Conservation (phyloP, 2,888 invertebrate species). For the Podotricha telesiphe region DNA sequence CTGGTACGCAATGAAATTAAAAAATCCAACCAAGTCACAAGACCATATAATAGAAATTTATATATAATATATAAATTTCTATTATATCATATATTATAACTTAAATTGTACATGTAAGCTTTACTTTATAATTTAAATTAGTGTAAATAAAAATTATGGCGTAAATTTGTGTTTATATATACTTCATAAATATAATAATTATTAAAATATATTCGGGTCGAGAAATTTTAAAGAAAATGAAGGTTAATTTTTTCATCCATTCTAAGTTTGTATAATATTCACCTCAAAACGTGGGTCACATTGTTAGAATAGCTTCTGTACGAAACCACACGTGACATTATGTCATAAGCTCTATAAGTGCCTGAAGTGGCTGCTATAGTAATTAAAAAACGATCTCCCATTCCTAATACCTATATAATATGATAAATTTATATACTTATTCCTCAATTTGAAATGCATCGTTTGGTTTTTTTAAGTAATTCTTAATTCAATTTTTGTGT, state of each 20-base stretch:
- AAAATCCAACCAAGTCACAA: no score
- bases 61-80: no score
- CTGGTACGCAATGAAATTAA: neutral
- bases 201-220: neutral
- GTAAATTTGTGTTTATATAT: no score
- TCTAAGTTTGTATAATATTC: conserved; percentile 4
- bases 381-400: neutral
- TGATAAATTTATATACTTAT: neutral
- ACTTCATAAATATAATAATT: neutral
- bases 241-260: conserved; percentile 5
- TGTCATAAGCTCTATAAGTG: conserved; percentile 3
- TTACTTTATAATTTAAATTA: no score
- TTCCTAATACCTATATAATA: neutral
- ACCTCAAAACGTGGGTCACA: conserved; percentile 15
- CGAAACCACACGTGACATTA: conserved; percentile 20
- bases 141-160: no score
- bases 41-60: no score
- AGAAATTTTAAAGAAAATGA: neutral
- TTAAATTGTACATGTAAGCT: no score
- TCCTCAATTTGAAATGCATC: neutral
- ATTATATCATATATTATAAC: neutral
- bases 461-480: neutral
- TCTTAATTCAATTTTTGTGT: neutral
- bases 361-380: conserved; percentile 7
- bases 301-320: conserved; percentile 15